Base-by-base conservation (phyloP, 1,140 invertebrate genomes). In the Euura saliciscinereae region DNA sequence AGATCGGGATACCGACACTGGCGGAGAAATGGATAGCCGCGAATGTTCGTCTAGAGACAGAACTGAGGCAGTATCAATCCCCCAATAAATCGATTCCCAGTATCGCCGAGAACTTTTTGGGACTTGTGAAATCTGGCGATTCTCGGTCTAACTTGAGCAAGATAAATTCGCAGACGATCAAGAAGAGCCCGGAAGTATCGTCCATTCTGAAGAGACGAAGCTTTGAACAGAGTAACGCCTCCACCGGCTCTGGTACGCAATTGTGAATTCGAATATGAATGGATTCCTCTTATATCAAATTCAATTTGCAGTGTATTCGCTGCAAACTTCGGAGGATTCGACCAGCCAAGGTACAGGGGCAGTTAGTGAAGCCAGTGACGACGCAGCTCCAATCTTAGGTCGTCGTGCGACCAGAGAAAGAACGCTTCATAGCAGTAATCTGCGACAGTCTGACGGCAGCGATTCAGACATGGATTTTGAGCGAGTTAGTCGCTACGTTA, bases 341-440 rank as follows among this genome's bases (percentile, higher is more conserved):
- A 82, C 85, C 3, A 90, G 89, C 73, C 89, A 90, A 82, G 85
- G 85, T 45, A 85, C 86, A 7, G 86, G 87, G 45, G 87, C 86
- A 70, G 78, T 86, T 51, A 92, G 91, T 84, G 91, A 92, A 88
- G 84, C 91, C 68, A 92, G 90, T 76, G 92, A 93, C 79, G 92
- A 93, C 72, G 84, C 83, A 59, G 83, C 81, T 42, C 89, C 91
- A 28, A 88, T 92, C 70, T 85, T 90, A 74, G 91, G 91, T 4
- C 88, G 91, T 83, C 82, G 91, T 76, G 91, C 90, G 2, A 90
- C 89, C 7, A 87, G 91, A 77, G 91, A 91, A 80, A 89, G 86
- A 74, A 86, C 81, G 65, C 28, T 28, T 28, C 85, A 81, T 70
- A 80, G 83, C 46, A 77, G 79, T 44, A 75, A 76, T 64, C 80